A percentile compares a stretch with the other conserved stretches of the same genome.
These are phyloP conservation scores for Phataginus tetradactyla DNA, from an alignment of 2,797 vertebrate species.

Conservation along the genomic window DNA sequence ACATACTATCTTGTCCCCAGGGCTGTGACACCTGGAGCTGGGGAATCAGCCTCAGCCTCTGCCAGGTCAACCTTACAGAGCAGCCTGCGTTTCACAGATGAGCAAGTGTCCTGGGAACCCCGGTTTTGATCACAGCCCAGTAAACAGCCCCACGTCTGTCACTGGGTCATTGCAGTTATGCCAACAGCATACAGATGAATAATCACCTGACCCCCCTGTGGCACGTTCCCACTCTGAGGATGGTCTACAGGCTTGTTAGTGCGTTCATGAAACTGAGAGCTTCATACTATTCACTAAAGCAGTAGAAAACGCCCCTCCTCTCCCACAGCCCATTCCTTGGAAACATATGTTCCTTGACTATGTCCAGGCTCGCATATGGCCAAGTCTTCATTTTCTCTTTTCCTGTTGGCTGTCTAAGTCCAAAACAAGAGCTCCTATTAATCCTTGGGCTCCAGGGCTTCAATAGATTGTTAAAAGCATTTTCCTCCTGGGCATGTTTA, in stretches of 20 bases:
- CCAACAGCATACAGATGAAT: not conserved
- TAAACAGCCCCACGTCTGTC: not conserved
- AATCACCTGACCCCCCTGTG: not conserved
- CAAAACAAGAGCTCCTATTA: not conserved
- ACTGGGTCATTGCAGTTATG: not conserved
- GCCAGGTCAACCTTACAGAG: not conserved
- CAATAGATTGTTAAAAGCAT: not conserved
- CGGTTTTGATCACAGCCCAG: not conserved
- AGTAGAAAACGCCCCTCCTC: not conserved
- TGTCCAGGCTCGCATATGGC: not conserved
- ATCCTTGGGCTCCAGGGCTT: not conserved
- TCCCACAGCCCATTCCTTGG: not conserved
- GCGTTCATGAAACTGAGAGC: not conserved
- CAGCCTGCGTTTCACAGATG: not conserved
- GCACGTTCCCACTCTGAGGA: no score
- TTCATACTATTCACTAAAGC: not conserved
- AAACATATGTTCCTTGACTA: not conserved
- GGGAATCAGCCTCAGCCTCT: not conserved
- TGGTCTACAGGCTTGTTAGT: not conserved
- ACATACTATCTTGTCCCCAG: not conserved
- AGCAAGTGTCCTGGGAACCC: not conserved
- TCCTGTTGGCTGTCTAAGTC: not conserved
- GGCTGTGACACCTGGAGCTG: not conserved
- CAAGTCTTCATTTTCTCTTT: not conserved
- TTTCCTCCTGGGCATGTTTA: not conserved